Conservation (phyloP, 2,797 vertebrate genomes). For the Chaenodraco wilsoni region DNA sequence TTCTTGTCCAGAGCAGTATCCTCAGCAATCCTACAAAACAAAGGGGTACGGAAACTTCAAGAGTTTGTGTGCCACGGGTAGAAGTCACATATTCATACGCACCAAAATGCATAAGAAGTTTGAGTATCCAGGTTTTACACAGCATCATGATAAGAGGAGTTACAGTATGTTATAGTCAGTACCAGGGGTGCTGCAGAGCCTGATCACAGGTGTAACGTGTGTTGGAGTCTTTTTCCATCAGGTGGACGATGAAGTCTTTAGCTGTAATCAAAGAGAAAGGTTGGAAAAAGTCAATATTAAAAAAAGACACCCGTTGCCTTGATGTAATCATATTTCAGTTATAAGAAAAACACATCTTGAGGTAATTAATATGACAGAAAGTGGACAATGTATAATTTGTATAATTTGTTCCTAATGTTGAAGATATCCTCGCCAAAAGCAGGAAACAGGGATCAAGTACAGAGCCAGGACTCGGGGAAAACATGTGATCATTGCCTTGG, state of each 20-base stretch:
- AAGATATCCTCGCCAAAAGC: neutral
- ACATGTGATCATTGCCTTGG: constrained; percentile 17
- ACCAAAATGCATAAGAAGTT: neutral
- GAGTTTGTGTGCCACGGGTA: neutral
- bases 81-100: neutral
- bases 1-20: constrained; percentile 97
- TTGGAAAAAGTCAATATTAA: neutral
- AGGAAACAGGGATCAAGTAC: constrained; percentile 18
- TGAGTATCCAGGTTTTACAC: neutral
- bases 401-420: constrained; percentile 25
- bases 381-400: neutral
- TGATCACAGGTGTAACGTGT: constrained; percentile 94
- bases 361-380: neutral
- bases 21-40: constrained; percentile 89
- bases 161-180: constrained; percentile 1
- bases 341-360: constrained; percentile 21
- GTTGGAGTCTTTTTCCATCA: constrained; percentile 94
- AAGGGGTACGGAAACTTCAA: constrained; percentile 8
- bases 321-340: neutral
- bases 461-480: constrained; percentile 12
- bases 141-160: neutral
- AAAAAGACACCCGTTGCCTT: constrained; percentile 3
- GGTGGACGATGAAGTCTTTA: constrained; percentile 95
- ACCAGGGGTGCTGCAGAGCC: constrained; percentile 92
- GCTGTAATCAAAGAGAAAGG: constrained; percentile 76